phyloP scores from a whole-genome alignment of 2,113 vertebrate genomes.

The Pogona vitticeps region DNA sequence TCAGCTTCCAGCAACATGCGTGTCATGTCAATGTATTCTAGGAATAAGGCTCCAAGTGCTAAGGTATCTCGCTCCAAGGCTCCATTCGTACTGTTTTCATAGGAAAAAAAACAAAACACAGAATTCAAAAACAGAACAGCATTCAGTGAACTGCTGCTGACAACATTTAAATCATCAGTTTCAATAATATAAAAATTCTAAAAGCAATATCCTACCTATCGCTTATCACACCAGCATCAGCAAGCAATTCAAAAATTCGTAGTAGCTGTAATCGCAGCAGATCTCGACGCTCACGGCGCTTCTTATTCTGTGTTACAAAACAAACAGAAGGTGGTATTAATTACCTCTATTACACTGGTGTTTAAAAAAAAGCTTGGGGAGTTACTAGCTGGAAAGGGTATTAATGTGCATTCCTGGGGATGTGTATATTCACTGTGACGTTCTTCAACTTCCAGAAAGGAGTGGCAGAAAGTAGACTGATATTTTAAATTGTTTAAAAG shows the following conservation, averaged over 20 bases:
- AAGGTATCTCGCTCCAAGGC: conserved; percentile 93
- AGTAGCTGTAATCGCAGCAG: conserved; percentile 92
- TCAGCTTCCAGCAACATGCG: conserved; percentile 98
- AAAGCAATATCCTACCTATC: conserved; percentile 84
- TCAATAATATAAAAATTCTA: neutral
- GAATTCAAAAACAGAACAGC: conserved; percentile 3
- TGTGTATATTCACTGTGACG: neutral
- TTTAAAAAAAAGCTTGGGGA: neutral
- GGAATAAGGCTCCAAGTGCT: conserved; percentile 93
- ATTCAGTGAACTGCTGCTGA: neutral
- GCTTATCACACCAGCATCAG: conserved; percentile 96
- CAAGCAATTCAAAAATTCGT: conserved; percentile 95
- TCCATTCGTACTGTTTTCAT: conserved; percentile 87
- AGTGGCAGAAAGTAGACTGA: neutral
- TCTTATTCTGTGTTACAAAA: conserved; percentile 88
- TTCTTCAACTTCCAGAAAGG: neutral
- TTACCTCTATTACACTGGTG: neutral
- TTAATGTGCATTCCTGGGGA: neutral
- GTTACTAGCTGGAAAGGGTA: neutral
- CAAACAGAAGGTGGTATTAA: conserved; percentile 1
- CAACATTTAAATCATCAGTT: neutral
- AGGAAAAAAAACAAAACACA: conserved; percentile 17
- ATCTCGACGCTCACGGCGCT: conserved; percentile 92
- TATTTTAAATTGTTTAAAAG: no score
- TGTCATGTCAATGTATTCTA: conserved; percentile 97